A percentile compares a stretch with the other conserved stretches of the same genome.
Evolutionary conservation across 2,797 vertebrate species (phyloP).

Genomic region (Pristis pectinata): DNA sequence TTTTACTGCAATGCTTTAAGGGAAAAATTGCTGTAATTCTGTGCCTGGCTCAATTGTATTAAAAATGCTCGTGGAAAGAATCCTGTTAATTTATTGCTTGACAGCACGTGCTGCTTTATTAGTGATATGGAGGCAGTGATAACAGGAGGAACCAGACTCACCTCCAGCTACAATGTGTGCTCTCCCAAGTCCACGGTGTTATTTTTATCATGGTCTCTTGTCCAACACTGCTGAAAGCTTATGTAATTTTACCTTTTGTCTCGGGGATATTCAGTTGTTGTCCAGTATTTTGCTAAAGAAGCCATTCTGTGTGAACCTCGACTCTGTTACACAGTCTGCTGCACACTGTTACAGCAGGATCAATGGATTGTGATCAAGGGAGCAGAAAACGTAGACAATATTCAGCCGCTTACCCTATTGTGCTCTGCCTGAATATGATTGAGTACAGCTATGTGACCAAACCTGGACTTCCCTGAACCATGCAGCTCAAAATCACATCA

Average conservation of each 20-base stretch:
- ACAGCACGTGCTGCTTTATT: not conserved
- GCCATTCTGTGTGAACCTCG: not conserved
- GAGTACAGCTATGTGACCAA: not conserved
- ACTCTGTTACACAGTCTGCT: not conserved
- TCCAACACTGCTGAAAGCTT: not conserved
- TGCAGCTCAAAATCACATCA: not conserved
- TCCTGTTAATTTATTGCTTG: not conserved
- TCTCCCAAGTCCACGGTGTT: not conserved
- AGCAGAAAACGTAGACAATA: not conserved
- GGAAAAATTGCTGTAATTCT: not conserved
- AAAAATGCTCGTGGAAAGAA: not conserved
- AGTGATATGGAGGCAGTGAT: not conserved
- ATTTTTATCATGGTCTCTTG: not conserved
- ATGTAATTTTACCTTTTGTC: not conserved
- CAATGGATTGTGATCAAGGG: not conserved
- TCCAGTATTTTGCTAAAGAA: not conserved
- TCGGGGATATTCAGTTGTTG: not conserved
- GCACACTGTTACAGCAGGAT: not conserved
- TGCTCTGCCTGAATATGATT: not conserved
- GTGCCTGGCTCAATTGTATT: too few species aligned
- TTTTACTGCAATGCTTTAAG: too few species aligned
- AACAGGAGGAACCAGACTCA: not conserved
- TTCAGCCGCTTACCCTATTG: not conserved
- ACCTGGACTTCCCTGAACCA: not conserved
- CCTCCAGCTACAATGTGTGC: not conserved